A percentile compares a stretch with the other conserved stretches of the same genome.
Conservation (phyloP, 2,888 invertebrate genomes). For the Coleophora flavipennella region DNA sequence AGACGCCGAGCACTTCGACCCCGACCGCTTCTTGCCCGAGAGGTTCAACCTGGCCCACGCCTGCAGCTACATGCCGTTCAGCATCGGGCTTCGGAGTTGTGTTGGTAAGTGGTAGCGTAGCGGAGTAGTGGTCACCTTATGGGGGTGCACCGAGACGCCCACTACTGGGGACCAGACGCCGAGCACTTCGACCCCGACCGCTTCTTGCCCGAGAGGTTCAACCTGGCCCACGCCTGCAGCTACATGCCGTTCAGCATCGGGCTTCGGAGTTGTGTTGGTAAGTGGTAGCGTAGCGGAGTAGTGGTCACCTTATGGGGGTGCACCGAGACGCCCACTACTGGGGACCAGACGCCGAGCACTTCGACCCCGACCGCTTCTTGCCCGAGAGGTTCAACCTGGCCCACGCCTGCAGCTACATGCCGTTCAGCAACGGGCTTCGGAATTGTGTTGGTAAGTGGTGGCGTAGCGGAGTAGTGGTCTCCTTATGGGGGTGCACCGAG, state of each 20-base stretch:
- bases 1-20: constrained; percentile 74
- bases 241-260: constrained; percentile 69
- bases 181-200: constrained; percentile 75
- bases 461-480: constrained; percentile 54
- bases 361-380: constrained; percentile 75
- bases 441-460: constrained; percentile 67
- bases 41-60: constrained; percentile 44
- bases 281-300: constrained; percentile 41
- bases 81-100: constrained; percentile 67
- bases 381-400: constrained; percentile 59
- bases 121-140: constrained; percentile 56
- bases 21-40: constrained; percentile 74
- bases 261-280: constrained; percentile 68
- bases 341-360: constrained; percentile 73
- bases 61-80: constrained; percentile 66
- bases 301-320: constrained; percentile 59
- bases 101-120: constrained; percentile 56
- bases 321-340: constrained; percentile 73
- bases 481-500: constrained; percentile 66
- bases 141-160: constrained; percentile 68
- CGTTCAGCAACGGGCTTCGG: constrained; percentile 66
- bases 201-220: constrained; percentile 69
- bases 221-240: constrained; percentile 45
- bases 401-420: constrained; percentile 57
- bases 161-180: constrained; percentile 74